Evolutionary conservation across 2,797 vertebrate species (phyloP).

Genomic region (Micromesistius poutassou): DNA sequence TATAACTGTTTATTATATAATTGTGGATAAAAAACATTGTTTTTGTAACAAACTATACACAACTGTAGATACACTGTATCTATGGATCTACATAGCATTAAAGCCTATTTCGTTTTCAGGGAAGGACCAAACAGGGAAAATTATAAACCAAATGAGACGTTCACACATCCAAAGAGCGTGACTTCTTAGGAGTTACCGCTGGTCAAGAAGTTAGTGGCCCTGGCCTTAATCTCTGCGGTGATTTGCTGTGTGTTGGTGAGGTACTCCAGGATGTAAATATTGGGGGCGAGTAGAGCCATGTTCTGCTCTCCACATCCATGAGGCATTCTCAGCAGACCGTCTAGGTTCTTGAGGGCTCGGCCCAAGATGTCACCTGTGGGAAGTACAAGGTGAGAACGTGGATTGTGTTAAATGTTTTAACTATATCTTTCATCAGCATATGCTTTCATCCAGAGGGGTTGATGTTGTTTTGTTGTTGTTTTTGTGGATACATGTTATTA

Average conservation of each 20-base stretch:
- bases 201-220: conserved; percentile 61
- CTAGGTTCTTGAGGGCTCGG: conserved; percentile 73
- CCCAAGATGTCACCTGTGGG: conserved; percentile 79
- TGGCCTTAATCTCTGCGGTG: conserved; percentile 56
- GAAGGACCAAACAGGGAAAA: not conserved
- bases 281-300: conserved; percentile 74
- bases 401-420: not conserved
- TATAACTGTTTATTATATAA: not conserved
- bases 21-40: too few relatives aligned
- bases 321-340: conserved; percentile 74
- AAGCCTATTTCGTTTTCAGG: too few relatives aligned
- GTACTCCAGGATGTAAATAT: conserved; percentile 78
- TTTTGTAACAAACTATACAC: too few relatives aligned
- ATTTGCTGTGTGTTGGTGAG: conserved; percentile 74
- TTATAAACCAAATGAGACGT: not conserved
- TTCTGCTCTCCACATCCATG: conserved; percentile 84
- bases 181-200: conserved; percentile 63
- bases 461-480: too few relatives aligned
- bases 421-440: too few relatives aligned
- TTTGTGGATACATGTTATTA: not conserved
- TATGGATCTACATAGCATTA: not conserved
- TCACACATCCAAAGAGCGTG: too few relatives aligned
- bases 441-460: too few relatives aligned
- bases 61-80: too few relatives aligned
- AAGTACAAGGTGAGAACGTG: not conserved